Conservation (phyloP, 2,797 vertebrate species). For the Myotis pilosus region DNA sequence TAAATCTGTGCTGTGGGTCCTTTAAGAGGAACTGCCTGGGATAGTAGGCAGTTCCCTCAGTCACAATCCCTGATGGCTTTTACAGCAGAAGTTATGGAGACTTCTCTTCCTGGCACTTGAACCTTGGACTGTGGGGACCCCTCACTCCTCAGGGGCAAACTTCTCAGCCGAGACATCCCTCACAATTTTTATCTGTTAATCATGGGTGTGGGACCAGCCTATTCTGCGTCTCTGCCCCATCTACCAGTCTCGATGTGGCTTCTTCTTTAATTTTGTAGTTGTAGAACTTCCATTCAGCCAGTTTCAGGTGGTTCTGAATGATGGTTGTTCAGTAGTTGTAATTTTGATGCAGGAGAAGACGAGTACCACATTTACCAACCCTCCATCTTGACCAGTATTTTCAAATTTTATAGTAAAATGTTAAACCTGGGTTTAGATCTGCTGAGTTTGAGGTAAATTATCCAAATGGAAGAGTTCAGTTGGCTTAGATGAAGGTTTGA, state of each 20-base stretch:
- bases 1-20: no score
- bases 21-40: no score
- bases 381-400: neutral
- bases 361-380: neutral
- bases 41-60: no score
- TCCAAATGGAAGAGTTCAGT: neutral
- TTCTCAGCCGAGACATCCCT: no score
- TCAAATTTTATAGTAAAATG: neutral
- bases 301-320: neutral
- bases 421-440: neutral
- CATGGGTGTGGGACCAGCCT: no score
- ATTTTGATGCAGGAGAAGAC: neutral
- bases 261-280: neutral
- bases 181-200: no score
- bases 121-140: no score
- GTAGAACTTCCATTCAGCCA: neutral
- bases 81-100: no score
- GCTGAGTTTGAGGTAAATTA: neutral
- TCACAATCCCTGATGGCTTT: no score
- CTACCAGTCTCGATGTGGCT: neutral
- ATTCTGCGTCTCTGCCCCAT: neutral
- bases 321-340: neutral
- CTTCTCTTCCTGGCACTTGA: no score
- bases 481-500: neutral
- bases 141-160: no score